Conservation (phyloP, 2,113 vertebrate genomes). For the Pituophis catenifer region DNA sequence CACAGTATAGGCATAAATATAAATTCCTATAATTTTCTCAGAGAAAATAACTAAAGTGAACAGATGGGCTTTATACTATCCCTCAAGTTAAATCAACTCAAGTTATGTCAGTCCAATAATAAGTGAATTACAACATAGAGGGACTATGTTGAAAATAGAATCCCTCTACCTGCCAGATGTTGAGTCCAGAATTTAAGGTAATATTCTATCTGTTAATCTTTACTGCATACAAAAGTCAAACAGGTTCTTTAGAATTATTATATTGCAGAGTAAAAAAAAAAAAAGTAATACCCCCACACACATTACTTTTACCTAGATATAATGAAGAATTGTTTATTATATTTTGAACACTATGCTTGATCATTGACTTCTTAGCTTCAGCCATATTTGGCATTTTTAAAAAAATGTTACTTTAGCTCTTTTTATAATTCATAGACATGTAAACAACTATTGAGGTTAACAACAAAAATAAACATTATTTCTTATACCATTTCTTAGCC, state of each 20-base stretch:
- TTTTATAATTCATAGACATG: neutral
- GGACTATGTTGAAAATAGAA: slow-evolving; percentile 57
- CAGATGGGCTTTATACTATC: slow-evolving; percentile 66
- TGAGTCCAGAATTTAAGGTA: slow-evolving; percentile 42
- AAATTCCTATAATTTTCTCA: slow-evolving; percentile 41
- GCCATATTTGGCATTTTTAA: neutral
- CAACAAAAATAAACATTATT: neutral
- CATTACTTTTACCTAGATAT: neutral
- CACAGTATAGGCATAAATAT: slow-evolving; percentile 53
- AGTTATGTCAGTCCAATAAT: slow-evolving; percentile 58
- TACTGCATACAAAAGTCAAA: slow-evolving; percentile 11
- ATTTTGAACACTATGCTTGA: neutral
- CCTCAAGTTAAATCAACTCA: slow-evolving; percentile 59
- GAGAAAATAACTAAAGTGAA: slow-evolving; percentile 53
- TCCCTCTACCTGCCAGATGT: slow-evolving; percentile 52
- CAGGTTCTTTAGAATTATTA: slow-evolving; percentile 1
- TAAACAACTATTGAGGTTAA: slow-evolving; percentile 3
- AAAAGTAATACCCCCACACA: neutral
- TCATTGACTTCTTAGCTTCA: slow-evolving; percentile 12
- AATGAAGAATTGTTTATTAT: neutral
- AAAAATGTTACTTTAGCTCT: neutral
- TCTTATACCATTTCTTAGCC: neutral
- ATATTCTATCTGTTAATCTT: slow-evolving; percentile 27
- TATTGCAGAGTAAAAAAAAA: neutral
- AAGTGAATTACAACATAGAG: slow-evolving; percentile 50